A percentile compares a stretch with the other conserved stretches of the same genome.
These are phyloP conservation scores for Picathartes gymnocephalus DNA, from an alignment of 2,113 vertebrate species.

Conservation along the genomic window DNA sequence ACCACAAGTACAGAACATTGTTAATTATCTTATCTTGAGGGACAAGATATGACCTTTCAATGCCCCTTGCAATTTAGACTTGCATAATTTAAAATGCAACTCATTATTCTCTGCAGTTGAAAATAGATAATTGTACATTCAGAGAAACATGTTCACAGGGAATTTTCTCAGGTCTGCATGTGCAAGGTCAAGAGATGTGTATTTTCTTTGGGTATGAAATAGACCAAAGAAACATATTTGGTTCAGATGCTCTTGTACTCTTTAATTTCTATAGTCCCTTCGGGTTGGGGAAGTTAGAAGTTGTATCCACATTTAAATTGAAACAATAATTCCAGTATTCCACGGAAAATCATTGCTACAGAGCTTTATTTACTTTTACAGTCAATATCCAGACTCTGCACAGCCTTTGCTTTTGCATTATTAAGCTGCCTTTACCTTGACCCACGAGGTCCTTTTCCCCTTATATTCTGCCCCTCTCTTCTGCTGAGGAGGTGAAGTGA, in stretches of 20 bases:
- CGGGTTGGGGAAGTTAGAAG: background rate
- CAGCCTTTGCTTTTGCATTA: background rate
- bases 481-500: background rate
- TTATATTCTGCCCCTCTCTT: background rate
- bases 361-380: background rate
- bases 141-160: background rate
- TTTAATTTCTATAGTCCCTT: background rate
- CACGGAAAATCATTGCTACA: background rate
- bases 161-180: background rate
- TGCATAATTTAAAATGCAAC: constrained; percentile 23
- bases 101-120: background rate
- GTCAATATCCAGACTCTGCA: background rate
- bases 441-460: background rate
- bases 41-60: background rate
- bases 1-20: background rate
- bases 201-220: background rate
- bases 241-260: background rate
- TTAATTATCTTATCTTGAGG: constrained; percentile 2
- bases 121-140: constrained; percentile 21
- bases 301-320: background rate
- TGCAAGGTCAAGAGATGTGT: background rate
- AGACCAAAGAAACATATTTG: background rate
- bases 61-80: background rate
- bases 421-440: background rate
- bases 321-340: background rate